phyloP scores from a whole-genome alignment of 2,113 vertebrate species.

The Trachemys scripta region DNA sequence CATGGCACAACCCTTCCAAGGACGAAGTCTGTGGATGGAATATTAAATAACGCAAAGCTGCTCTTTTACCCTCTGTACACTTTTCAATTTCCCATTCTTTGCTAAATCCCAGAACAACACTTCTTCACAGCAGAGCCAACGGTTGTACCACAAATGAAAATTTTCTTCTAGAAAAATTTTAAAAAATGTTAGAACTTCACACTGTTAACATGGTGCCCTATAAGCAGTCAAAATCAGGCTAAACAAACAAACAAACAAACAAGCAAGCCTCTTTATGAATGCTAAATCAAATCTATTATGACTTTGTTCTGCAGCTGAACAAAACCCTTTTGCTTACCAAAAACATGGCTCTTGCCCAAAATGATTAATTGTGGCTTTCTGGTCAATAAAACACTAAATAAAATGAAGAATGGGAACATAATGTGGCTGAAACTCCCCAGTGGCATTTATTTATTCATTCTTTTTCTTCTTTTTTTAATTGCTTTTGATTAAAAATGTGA shows the following conservation, averaged over 20 bases:
- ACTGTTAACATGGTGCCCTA: neutral
- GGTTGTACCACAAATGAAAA: neutral
- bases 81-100: neutral
- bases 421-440: conserved; percentile 12
- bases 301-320: neutral
- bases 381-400: conserved; percentile 61
- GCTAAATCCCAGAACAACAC: neutral
- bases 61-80: neutral
- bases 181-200: neutral
- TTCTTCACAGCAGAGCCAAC: neutral
- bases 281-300: neutral
- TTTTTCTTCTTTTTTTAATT: neutral
- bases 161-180: neutral
- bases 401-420: conserved; percentile 46
- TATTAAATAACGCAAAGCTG: neutral
- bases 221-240: neutral
- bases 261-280: neutral
- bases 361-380: conserved; percentile 58
- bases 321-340: conserved; percentile 21
- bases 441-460: conserved; percentile 21
- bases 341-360: conserved; percentile 6
- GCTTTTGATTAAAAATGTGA: conserved; percentile 57
- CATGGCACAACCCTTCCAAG: neutral
- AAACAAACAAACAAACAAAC: neutral
- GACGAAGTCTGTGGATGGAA: conserved; percentile 14